Conservation (phyloP, 2,113 vertebrate species). For the Erythrocercus mccallii region DNA sequence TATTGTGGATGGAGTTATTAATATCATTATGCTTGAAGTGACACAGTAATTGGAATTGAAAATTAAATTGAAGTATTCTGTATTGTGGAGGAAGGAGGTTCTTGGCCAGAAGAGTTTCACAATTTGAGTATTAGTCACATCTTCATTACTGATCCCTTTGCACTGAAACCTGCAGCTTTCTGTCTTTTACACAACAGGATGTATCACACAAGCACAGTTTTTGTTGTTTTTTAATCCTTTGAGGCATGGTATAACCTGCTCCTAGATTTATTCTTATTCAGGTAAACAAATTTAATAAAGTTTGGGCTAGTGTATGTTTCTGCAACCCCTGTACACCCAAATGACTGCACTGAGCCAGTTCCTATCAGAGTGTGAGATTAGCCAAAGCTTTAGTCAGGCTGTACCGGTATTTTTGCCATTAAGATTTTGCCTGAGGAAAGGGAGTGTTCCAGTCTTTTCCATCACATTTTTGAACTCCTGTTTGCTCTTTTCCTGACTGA, state of each 20-base stretch:
- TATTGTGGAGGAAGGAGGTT: background rate
- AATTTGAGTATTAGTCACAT: constrained; percentile 17
- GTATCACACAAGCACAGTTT: background rate
- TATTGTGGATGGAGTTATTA: background rate
- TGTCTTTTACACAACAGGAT: background rate
- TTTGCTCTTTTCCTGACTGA: background rate
- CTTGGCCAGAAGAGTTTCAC: constrained; percentile 1
- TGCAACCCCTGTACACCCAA: background rate
- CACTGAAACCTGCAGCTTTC: background rate
- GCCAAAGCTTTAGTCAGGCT: constrained; percentile 23
- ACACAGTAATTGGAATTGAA: background rate
- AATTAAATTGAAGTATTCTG: background rate
- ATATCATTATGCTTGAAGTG: background rate
- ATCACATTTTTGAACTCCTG: background rate
- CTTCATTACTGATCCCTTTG: background rate
- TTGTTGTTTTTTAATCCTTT: background rate
- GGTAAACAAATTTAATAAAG: background rate
- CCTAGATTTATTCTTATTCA: background rate
- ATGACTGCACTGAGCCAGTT: background rate
- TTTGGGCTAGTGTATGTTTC: background rate
- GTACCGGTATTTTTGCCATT: constrained; percentile 5
- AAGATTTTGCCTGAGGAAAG: constrained; percentile 23
- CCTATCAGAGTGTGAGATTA: background rate
- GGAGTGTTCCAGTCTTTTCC: background rate
- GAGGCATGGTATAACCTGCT: constrained; percentile 8